phyloP scores from a whole-genome alignment of 1,140 invertebrate species.

The Mylabris phalerata region DNA sequence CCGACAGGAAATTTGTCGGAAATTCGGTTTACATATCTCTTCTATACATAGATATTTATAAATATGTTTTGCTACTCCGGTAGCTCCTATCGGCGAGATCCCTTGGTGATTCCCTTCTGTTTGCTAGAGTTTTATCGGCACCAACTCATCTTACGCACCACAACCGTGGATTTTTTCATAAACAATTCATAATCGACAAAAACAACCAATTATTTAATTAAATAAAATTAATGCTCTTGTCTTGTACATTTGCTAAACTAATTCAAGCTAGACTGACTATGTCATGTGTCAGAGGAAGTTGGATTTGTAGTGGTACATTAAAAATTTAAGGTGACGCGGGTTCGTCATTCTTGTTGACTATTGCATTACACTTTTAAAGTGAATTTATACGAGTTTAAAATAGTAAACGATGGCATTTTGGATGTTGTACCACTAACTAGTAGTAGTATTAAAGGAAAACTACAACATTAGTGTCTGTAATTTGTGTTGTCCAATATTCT shows the following conservation, averaged over 20 bases:
- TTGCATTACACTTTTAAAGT: slow-evolving; percentile 21
- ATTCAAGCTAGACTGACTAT: slow-evolving; percentile 16
- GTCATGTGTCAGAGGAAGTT: slow-evolving; percentile 20
- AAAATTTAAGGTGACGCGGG: slow-evolving; percentile 23
- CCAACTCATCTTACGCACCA: too few relatives aligned
- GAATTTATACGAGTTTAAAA: slow-evolving; percentile 1
- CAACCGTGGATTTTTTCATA: too few relatives aligned
- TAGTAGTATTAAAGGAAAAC: background rate
- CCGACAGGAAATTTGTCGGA: slow-evolving; percentile 23
- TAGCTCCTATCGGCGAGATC: too few relatives aligned
- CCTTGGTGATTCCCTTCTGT: too few relatives aligned
- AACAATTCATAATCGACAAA: too few relatives aligned
- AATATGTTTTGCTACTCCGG: too few relatives aligned
- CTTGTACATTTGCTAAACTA: background rate
- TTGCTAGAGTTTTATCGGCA: too few relatives aligned
- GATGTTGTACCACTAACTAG: background rate
- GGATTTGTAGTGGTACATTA: slow-evolving; percentile 18
- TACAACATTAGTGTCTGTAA: slow-evolving; percentile 25
- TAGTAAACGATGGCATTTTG: background rate
- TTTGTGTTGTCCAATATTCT: slow-evolving; percentile 28
- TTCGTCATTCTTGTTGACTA: slow-evolving; percentile 9
- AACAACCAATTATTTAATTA: too few relatives aligned
- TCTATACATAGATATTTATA: too few relatives aligned
- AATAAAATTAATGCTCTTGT: too few relatives aligned
- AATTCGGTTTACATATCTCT: slow-evolving; percentile 25